Evolutionary conservation across 2,797 vertebrate species (phyloP).

Genomic region (Sphaeramia orbicularis): DNA sequence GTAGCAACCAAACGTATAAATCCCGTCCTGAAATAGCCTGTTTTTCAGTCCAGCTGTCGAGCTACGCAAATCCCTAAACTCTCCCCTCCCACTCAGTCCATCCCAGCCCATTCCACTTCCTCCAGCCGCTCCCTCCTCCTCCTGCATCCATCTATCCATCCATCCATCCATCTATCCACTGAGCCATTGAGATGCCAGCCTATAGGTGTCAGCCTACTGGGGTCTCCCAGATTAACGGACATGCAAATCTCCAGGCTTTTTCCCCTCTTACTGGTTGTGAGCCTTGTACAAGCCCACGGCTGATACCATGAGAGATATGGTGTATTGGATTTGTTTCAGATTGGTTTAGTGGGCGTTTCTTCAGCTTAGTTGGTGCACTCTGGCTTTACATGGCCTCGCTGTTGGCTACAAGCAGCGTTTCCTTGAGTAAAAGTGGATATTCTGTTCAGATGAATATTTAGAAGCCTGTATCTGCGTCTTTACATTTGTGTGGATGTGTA

Average conservation of each 20-base stretch:
- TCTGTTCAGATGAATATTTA: not conserved
- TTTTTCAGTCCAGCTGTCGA: conserved; percentile 86
- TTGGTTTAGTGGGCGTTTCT: conserved; percentile 56
- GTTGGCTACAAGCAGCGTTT: not conserved
- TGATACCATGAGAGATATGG: conserved; percentile 51
- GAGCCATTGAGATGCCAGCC: conserved; percentile 56
- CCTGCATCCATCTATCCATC: conserved; percentile 38
- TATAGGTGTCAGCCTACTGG: conserved; percentile 53
- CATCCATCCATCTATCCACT: conserved; percentile 38
- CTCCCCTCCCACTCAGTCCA: conserved; percentile 75
- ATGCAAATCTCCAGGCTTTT: conserved; percentile 59
- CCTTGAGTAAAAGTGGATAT: conserved; percentile 10
- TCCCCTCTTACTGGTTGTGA: conserved; percentile 36
- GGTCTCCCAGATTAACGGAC: conserved; percentile 69
- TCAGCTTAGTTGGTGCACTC: conserved; percentile 38
- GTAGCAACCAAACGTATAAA: conserved; percentile 84
- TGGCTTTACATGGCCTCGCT: conserved; percentile 7
- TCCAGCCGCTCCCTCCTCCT: conserved; percentile 59
- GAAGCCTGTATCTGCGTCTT: conserved; percentile 4
- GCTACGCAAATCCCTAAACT: conserved; percentile 85
- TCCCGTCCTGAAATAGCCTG: conserved; percentile 86
- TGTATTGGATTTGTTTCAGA: conserved; percentile 47
- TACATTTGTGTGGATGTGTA: conserved; percentile 17
- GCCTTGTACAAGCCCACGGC: conserved; percentile 37
- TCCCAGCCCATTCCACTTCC: conserved; percentile 78